A percentile compares a stretch with the other conserved stretches of the same genome.
Conservation (phyloP, 2,888 invertebrate species). For the Cheilosia urbana region DNA sequence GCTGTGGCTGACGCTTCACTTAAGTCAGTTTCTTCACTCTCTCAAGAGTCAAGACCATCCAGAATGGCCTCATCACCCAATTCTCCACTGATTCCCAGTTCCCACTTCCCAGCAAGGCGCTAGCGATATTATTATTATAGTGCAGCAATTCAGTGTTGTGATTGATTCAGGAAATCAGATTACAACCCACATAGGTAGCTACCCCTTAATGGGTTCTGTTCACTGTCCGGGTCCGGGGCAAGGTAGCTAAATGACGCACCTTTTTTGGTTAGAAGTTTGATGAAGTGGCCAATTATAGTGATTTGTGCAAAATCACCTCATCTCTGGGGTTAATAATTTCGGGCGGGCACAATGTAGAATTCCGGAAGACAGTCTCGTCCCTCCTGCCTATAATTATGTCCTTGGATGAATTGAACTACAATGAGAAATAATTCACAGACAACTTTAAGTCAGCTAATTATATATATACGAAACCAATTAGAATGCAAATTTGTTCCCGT, state of each 20-base stretch:
- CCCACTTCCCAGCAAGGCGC: not conserved
- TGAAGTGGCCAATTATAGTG: constrained; percentile 58
- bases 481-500: constrained; percentile 51
- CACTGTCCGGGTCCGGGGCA: constrained; percentile 4
- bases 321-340: constrained; percentile 29
- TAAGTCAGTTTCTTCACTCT: constrained; percentile 50
- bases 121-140: not conserved
- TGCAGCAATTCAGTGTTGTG: constrained; percentile 40
- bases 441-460: constrained; percentile 51
- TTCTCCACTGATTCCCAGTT: constrained; percentile 19
- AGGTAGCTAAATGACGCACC: constrained; percentile 30
- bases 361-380: not conserved
- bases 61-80: constrained; percentile 16
- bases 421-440: constrained; percentile 11
- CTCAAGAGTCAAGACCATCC: constrained; percentile 13
- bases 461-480: constrained; percentile 54
- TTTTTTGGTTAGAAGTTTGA: constrained; percentile 32
- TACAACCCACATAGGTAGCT: constrained; percentile 15
- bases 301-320: constrained; percentile 44
- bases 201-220: constrained; percentile 6
- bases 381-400: not conserved
- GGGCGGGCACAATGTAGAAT: not conserved
- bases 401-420: not conserved
- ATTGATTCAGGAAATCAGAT: constrained; percentile 69
- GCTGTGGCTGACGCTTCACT: constrained; percentile 38